These are phyloP conservation scores for Ridgeia piscesae DNA, from an alignment of 1,140 invertebrate genomes.

Conservation along the genomic window DNA sequence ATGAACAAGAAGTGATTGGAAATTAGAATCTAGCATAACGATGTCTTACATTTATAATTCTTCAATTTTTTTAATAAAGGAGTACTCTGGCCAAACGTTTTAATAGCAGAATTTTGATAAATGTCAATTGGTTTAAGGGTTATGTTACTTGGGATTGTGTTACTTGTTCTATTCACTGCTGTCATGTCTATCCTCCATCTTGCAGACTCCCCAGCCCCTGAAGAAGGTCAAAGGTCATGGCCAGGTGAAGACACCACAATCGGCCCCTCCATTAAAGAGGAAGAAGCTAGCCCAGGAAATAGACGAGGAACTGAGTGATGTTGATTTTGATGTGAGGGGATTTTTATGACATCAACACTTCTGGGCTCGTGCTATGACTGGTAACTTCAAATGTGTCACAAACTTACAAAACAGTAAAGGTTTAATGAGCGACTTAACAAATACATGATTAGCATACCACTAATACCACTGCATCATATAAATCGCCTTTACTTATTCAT, in stretches of 20 bases:
- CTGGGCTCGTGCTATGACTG: too few species aligned
- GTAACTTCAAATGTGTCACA: too few species aligned
- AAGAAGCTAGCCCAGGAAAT: slow-evolving; percentile 5
- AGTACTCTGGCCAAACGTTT: background rate
- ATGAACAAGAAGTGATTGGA: too few species aligned
- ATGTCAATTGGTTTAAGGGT: background rate
- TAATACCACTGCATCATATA: too few species aligned
- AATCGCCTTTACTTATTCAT: too few species aligned
- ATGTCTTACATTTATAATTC: too few species aligned
- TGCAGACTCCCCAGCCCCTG: slow-evolving; percentile 11
- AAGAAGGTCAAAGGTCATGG: background rate
- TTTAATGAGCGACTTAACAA: too few species aligned
- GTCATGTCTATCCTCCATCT: background rate
- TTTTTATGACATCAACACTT: background rate
- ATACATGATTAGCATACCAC: too few species aligned
- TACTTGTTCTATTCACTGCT: background rate
- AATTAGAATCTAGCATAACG: too few species aligned
- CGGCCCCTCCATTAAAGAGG: slow-evolving; percentile 11
- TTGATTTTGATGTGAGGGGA: slow-evolving; percentile 8
- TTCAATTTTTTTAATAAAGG: too few species aligned
- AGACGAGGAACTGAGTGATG: slow-evolving; percentile 12
- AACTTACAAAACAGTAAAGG: too few species aligned
- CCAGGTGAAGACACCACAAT: slow-evolving; percentile 1
- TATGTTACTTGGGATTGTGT: background rate
- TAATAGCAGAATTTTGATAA: background rate